Base-by-base conservation (phyloP, 2,888 invertebrate genomes). In the Notodromas monacha region DNA sequence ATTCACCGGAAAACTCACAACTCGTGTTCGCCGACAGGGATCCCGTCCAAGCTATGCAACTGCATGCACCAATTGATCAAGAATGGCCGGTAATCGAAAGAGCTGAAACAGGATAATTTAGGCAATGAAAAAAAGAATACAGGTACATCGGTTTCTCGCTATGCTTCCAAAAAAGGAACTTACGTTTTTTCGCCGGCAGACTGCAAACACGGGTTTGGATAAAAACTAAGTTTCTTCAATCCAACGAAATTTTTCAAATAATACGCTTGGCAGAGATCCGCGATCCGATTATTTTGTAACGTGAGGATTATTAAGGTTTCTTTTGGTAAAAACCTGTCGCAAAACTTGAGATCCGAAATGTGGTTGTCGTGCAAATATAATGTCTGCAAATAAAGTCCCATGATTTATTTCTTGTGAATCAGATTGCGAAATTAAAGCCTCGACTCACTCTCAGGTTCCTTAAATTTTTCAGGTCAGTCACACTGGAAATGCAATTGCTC, bases 1-100 rank as follows among this genome's bases (percentile, higher is more conserved):
- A 5, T 13, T 15, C 15, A 10, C 13, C 29, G 8, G 13, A 12
- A 11, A 21, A 41, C 49, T 51, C 49, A 73, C 76, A 70, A 73
- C 57, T 84, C 84, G 40, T 77, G 69, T 33, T 79, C 73, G 48
- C 72, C 70, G 37, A 81, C 73, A 29, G 68, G 63, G 47, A 67
- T 73, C 10, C 79, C 79, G 49, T 84, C 84, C 31, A 84, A 68
- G 12, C 68, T 60, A 46, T 70, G 69, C 15, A 81, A 61, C 43
- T 63, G 68, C 60, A 74, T 63, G 48, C 77, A 74, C 81, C 84
- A 84, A 51, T 81, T 84, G 34, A 81, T 60, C 35, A 81, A 63
- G 53, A 74, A 84, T 21, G 84, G 79, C 34, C 84, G 65, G 52
- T 79, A 76, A 50, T 77, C 74, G 49, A 48, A 37, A n/a, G 6